Evolutionary conservation across 2,113 vertebrate species (phyloP).

Genomic region (Rhombomys opimus): DNA sequence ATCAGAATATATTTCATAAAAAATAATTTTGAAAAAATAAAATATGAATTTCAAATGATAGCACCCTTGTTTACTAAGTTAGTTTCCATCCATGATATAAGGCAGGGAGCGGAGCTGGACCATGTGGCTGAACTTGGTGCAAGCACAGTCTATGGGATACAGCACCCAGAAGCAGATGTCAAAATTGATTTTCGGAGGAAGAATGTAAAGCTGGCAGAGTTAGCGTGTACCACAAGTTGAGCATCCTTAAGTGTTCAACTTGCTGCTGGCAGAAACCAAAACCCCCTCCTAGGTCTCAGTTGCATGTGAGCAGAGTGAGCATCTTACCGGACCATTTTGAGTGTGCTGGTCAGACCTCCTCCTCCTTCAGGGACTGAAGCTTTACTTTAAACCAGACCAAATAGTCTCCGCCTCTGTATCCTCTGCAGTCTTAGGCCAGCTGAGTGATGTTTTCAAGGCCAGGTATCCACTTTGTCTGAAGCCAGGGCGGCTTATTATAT

Average conservation of each 20-base stretch:
- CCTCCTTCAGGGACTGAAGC: background rate
- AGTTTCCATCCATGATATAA: background rate
- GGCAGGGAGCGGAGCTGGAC: background rate
- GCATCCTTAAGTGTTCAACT: background rate
- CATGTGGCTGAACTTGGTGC: background rate
- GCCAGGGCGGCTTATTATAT: background rate
- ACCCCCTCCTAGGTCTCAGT: background rate
- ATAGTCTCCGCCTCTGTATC: background rate
- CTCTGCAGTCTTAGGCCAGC: background rate
- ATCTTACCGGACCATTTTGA: background rate
- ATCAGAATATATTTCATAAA: background rate
- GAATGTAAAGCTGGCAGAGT: background rate
- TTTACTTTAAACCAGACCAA: background rate
- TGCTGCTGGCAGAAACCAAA: background rate
- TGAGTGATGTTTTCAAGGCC: background rate
- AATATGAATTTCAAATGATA: background rate
- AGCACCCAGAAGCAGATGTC: background rate
- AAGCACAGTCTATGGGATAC: background rate
- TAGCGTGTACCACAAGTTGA: background rate
- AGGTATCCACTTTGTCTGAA: background rate
- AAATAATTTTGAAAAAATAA: background rate
- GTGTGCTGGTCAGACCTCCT: background rate
- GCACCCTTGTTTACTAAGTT: background rate
- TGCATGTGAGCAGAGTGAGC: background rate
- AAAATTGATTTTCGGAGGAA: background rate